Conservation (phyloP, 2,797 vertebrate species). For the Halcyon leucocephala region DNA sequence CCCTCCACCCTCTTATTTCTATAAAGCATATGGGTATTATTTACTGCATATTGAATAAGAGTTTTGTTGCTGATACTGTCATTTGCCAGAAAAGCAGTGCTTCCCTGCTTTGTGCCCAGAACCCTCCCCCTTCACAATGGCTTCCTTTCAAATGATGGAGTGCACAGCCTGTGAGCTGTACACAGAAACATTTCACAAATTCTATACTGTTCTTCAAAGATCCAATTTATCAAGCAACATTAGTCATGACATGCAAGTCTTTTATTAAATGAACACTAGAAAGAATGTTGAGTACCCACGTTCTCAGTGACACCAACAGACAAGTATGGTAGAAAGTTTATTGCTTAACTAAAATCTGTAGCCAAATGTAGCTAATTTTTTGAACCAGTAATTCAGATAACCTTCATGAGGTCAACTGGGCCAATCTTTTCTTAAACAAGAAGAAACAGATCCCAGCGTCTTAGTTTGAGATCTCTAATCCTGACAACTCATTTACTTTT, state of each 20-base stretch:
- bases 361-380: background rate
- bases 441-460: background rate
- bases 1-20: background rate
- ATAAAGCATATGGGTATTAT: background rate
- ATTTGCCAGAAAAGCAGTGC: slow-evolving; percentile 4
- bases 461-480: background rate
- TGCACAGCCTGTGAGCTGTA: background rate
- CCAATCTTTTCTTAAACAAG: background rate
- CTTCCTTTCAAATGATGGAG: slow-evolving; percentile 41
- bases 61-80: background rate
- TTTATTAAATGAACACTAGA: background rate
- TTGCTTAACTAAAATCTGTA: background rate
- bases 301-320: background rate
- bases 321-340: background rate
- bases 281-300: background rate
- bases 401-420: background rate
- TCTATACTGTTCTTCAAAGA: background rate
- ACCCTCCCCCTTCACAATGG: slow-evolving; percentile 2
- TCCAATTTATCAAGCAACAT: background rate
- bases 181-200: background rate
- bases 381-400: background rate
- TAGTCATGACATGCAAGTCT: background rate
- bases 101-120: background rate
- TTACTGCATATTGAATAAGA: background rate
- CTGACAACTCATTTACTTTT: background rate